Base-by-base conservation (phyloP, 1,140 invertebrate genomes). In the Drosophila grimshawi region DNA sequence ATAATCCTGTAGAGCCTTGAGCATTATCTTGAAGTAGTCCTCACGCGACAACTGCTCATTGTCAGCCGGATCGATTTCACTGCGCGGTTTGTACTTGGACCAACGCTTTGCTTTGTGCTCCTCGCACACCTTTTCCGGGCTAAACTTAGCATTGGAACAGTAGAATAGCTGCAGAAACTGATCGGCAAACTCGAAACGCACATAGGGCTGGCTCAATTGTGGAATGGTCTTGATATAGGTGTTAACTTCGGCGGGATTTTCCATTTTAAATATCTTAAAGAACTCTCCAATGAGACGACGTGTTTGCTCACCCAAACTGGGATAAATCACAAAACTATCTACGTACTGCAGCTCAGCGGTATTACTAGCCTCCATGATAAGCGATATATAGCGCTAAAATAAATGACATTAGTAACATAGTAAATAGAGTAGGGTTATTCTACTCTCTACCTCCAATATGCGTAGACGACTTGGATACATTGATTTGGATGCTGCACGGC, bases 161-260 rank as follows among this genome's bases (percentile, higher is more conserved):
- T 80, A 78, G 37, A 88, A 88, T 0, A 88, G 30, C n/a, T 77
- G 62, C n/a, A 88, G 69, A n/a, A 88, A 88, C 35, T 75, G 66
- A 59, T 88, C 62, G 1, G 80, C 76, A 37, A 88, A 88, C 39
- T 77, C 64, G 32, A 35, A 89, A 5, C 83, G 83, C 4, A 88
- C 37, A 69, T 88, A 88, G 3, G 72, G 63, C 6, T 75, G 85
- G 5, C 53, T 48, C 19, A 83, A 27, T 37, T 48, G 35, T 0
- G 73, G 60, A 8, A 88, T 89, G 4, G 11, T 78, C 2, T 66
- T 71, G 3, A 88, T 51, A 30, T 88, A 88, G 0, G 69, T 89
- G 55, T 48, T 75, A 2, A 88, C 65, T 41, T 75, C 33, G 0
- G 27, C 64, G 6, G 73, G 73, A 67, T 88, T 88, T 7, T 83